A percentile compares a stretch with the other conserved stretches of the same genome.
Evolutionary conservation across 2,888 invertebrate genomes (phyloP).

Genomic region (Drosophila mulleri): DNA sequence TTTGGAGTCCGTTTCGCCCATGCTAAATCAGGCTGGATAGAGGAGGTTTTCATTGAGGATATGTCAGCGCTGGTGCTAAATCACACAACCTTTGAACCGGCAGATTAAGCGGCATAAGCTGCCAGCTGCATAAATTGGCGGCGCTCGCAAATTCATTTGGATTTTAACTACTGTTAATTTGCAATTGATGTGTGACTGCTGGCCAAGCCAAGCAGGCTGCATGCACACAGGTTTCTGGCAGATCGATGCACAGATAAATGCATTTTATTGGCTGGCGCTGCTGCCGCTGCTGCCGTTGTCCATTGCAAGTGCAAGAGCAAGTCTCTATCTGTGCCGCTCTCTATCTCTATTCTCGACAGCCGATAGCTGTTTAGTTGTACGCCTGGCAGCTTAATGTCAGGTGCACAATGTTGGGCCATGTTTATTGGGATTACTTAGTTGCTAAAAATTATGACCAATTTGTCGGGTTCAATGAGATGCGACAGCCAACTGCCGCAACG

Average conservation of each 20-base stretch:
- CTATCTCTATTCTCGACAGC: background rate
- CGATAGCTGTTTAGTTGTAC: slow-evolving; percentile 29
- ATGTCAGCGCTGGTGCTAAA: slow-evolving; percentile 35
- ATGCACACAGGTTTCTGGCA: slow-evolving; percentile 38
- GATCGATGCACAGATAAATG: slow-evolving; percentile 79
- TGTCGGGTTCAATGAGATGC: slow-evolving; percentile 74
- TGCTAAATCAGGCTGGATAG: slow-evolving; percentile 28
- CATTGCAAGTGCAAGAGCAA: slow-evolving; percentile 51
- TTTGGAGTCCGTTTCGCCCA: slow-evolving; percentile 43
- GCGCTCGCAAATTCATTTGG: slow-evolving; percentile 57
- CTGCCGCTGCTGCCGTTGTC: slow-evolving; percentile 38
- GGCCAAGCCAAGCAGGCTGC: slow-evolving; percentile 59
- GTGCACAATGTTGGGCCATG: slow-evolving; percentile 77
- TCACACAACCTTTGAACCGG: slow-evolving; percentile 54
- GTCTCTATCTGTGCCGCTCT: slow-evolving; percentile 10
- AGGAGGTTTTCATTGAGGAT: slow-evolving; percentile 13
- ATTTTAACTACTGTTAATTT: slow-evolving; percentile 74
- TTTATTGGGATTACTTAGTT: slow-evolving; percentile 81
- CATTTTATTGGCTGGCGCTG: slow-evolving; percentile 63
- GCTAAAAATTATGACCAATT: slow-evolving; percentile 82
- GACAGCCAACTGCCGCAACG: slow-evolving; percentile 25
- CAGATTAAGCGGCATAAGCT: slow-evolving; percentile 47
- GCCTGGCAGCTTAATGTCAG: slow-evolving; percentile 79
- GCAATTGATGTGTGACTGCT: slow-evolving; percentile 69
- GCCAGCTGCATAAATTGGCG: slow-evolving; percentile 63